phyloP scores from a whole-genome alignment of 2,888 invertebrate species.

The Incurvaria masculella region DNA sequence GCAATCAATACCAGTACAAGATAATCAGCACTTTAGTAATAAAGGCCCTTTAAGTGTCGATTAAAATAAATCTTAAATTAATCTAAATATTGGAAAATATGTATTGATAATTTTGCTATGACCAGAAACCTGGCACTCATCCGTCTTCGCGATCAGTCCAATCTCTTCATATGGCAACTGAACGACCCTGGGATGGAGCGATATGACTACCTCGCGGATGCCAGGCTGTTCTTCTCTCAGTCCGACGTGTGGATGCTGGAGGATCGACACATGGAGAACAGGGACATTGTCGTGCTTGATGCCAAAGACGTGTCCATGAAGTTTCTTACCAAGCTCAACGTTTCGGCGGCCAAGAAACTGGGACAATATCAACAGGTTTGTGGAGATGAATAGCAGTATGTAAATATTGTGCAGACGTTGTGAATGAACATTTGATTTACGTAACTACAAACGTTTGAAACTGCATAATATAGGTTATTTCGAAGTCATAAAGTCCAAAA shows the following conservation, averaged over 20 bases:
- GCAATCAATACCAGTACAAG: no score
- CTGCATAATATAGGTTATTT: no score
- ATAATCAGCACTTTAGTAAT: no score
- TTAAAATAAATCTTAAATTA: no score
- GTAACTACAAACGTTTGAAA: no score
- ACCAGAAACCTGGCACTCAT: conserved; percentile 37
- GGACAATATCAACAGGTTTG: conserved; percentile 59
- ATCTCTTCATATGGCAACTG: conserved; percentile 42
- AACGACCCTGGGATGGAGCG: conserved; percentile 41
- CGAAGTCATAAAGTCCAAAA: no score
- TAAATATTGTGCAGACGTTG: no score
- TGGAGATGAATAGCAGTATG: no score
- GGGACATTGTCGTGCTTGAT: conserved; percentile 35
- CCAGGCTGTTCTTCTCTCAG: conserved; percentile 30
- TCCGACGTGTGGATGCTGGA: conserved; percentile 34
- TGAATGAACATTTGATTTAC: no score
- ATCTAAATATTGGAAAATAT: background rate
- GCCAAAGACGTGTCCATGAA: conserved; percentile 38
- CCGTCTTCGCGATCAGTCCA: conserved; percentile 26
- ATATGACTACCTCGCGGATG: conserved; percentile 36
- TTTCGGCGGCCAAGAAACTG: conserved; percentile 61
- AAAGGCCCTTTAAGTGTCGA: no score
- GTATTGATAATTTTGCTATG: conserved; percentile 17
- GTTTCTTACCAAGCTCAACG: conserved; percentile 57
- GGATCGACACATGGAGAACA: conserved; percentile 24